Evolutionary conservation across 2,888 invertebrate genomes (phyloP).

Genomic region (Capitulum mitella): DNA sequence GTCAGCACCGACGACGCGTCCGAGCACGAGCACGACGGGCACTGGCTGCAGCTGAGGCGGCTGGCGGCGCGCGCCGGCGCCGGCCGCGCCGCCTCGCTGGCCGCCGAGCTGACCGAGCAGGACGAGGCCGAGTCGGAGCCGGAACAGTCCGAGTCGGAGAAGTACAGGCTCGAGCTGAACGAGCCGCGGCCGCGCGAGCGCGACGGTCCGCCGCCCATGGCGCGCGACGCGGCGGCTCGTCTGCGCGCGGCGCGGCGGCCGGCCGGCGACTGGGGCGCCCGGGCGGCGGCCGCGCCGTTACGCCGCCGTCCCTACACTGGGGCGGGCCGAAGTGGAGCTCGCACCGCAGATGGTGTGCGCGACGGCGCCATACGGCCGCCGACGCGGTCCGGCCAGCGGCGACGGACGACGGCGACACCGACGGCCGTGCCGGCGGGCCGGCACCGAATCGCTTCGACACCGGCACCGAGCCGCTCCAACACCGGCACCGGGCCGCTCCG

Average conservation of each 20-base stretch:
- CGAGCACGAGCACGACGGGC: not conserved
- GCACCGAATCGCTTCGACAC: too few species aligned
- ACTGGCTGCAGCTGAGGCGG: not conserved
- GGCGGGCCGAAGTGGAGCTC: not conserved
- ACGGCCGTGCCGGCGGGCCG: too few species aligned
- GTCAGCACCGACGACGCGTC: not conserved
- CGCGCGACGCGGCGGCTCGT: too few species aligned
- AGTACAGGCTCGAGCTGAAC: not conserved
- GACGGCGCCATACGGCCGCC: not conserved
- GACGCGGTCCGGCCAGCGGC: too few species aligned
- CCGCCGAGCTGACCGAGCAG: not conserved
- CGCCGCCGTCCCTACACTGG: not conserved
- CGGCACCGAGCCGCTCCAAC: too few species aligned
- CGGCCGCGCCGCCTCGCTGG: not conserved
- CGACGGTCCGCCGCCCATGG: slow-evolving; percentile 1
- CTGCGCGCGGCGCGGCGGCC: not conserved
- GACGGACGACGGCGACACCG: too few species aligned
- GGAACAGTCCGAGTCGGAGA: not conserved
- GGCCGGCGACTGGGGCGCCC: not conserved
- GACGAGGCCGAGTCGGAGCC: not conserved
- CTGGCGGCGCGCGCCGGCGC: not conserved
- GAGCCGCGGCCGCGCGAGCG: not conserved
- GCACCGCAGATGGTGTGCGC: not conserved
- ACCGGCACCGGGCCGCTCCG: too few species aligned
- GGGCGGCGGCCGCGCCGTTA: too few species aligned